Evolutionary conservation across 2,888 invertebrate species (phyloP), one percentile per base, ranked within the genome.

Genomic region (Drosophila melanosoma): DNA sequence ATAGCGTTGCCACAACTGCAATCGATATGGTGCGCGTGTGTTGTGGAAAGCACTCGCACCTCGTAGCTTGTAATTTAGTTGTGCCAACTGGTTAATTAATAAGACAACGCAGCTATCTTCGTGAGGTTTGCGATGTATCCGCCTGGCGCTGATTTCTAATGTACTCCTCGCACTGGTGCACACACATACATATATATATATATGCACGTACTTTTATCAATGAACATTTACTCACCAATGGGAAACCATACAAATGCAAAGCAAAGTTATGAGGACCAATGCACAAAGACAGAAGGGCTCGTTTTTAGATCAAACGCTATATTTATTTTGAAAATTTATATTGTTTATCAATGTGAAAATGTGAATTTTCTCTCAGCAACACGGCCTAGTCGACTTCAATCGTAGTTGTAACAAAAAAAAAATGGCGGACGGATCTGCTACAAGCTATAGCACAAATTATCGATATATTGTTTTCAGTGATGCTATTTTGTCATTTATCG

Each of bases 141-240:
- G 68, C 32, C 38, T 53, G 81, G 63, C 65, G 81, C 59, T 63
- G 77, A 49, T 69, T 66, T 68, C 54, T 54, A 69, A 52, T 64
- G 36, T 69, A 62, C 36, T 60, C 72, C 67, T 59, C 69, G 62
- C 64, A 69, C 71, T 69, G 54, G 52, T 49, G 57, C 69, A 61
- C 56, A 78, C 87, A 73, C 45, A 70, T 58, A 15, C 10, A n/a
- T 29, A 29, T n/a, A 51, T 42, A 56, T 57, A 66, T 57, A 60
- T 60, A 61, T 64, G 63, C 49, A 66, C 66, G 62, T 70, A 76
- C 62, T 74, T 79, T 79, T 71, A 74, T 89, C 82, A 83, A 79
- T 86, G 81, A 88, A 87, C 87, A 81, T 91, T 81, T 92, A 91
- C 91, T 91, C 86, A 91, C 91, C 91, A 88, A 76, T 62, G 76